Base-by-base conservation (phyloP, 2,113 vertebrate genomes). In the Zapornia atra region DNA sequence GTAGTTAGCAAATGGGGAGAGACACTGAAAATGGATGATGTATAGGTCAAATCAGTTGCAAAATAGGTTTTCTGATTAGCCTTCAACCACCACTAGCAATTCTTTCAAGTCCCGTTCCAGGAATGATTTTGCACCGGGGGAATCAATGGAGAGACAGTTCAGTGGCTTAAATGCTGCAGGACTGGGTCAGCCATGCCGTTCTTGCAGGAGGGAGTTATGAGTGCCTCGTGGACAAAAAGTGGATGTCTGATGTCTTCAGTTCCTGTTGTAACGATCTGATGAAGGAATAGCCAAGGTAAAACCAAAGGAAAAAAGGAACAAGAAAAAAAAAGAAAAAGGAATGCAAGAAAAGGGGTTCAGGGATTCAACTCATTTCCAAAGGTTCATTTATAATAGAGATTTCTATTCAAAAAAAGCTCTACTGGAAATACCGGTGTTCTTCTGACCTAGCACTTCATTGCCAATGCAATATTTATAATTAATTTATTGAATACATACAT, bases 381-480 rank as follows among this genome's bases (percentile, higher is more conserved):
- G 22, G 28, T 88, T 96, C 63, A 54, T 80, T 85, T 93, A 29
- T 72, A 88, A 89, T 48, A 81, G 54, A 80, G 19, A 86, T 86
- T 80, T 89, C 88, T 95, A 56, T 61, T 75, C 15, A 1, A 53
- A 38, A 48, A 78, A 78, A 56, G 2, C 59, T 88, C 26, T 18
- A 34, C 64, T 88, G 84, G 69, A 91, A 87, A 72, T 72, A 88
- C 76, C 7, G 70, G 34, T 48, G 48, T 95, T 84, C 51, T 93
- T 88, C 85, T 93, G 86, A 94, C 97, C 96, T 95, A 97, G 98
- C 97, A 98, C 98, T 98, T 98, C 97, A 94, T 96, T 93, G 57
- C 94, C 96, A 96, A 89, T 85, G 79, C 97, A 90, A 95, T 98
- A 98, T 98, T 98, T 98, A 98, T 98, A 97, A 96, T 95, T 98